Evolutionary conservation across 2,113 vertebrate species (phyloP).

Genomic region (Ceyx melanurus): DNA sequence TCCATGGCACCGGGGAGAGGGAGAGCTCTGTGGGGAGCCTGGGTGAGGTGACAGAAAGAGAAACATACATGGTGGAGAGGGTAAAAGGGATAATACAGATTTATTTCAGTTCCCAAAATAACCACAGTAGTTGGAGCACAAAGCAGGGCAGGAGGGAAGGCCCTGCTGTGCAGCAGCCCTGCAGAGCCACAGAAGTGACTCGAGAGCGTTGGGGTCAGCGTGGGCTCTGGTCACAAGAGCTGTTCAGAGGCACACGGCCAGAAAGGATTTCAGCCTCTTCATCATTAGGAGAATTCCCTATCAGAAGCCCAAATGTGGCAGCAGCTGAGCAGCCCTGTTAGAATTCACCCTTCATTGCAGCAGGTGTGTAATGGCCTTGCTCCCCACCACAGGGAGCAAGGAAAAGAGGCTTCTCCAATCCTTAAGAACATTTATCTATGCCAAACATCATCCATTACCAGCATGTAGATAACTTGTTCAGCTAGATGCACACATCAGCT

Average conservation of each 20-base stretch:
- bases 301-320: background rate
- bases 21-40: background rate
- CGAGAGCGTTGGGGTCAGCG: fast-evolving
- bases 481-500: background rate
- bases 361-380: background rate
- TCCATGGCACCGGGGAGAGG: fast-evolving
- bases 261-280: background rate
- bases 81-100: no score
- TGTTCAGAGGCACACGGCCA: fast-evolving
- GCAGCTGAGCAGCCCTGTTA: background rate
- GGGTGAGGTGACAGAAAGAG: background rate
- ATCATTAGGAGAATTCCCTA: background rate
- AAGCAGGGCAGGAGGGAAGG: background rate
- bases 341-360: background rate
- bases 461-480: background rate
- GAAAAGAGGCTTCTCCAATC: background rate
- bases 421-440: background rate
- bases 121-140: background rate
- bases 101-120: background rate
- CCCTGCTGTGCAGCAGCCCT: background rate
- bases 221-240: background rate
- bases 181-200: background rate
- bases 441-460: background rate
- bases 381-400: background rate
- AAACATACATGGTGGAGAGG: background rate